These are phyloP conservation scores for Protobothrops flavoviridis DNA, from an alignment of 2,113 vertebrate species.

Conservation along the genomic window DNA sequence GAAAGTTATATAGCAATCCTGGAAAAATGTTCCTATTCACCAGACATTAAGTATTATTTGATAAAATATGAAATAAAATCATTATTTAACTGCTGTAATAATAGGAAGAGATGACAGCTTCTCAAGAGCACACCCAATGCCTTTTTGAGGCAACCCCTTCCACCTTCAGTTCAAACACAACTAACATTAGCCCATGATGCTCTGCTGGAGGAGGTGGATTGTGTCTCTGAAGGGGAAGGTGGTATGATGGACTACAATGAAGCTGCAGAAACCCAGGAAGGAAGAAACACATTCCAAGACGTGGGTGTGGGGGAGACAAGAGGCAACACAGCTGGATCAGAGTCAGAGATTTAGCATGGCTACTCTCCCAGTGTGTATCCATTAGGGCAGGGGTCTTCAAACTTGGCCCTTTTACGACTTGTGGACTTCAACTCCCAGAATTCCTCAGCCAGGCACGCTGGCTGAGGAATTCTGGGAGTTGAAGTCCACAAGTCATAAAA, in stretches of 20 bases:
- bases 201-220: not conserved
- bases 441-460: no score
- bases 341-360: not conserved
- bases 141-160: not conserved
- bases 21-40: not conserved
- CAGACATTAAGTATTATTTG: not conserved
- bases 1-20: not conserved
- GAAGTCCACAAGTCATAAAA: no score
- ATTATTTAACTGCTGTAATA: not conserved
- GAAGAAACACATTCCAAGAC: not conserved
- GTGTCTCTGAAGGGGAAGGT: not conserved
- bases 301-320: not conserved
- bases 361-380: not conserved
- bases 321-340: not conserved
- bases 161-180: not conserved
- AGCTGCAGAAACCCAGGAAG: not conserved
- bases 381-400: not conserved
- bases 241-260: not conserved
- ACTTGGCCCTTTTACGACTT: no score
- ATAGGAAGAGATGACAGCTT: not conserved
- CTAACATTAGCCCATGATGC: not conserved
- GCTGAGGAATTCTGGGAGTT: no score
- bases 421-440: no score
- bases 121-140: not conserved
- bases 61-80: not conserved